A percentile compares a stretch with the other conserved stretches of the same genome.
Conservation (phyloP, 2,113 vertebrate genomes). For the Anas platyrhynchos region DNA sequence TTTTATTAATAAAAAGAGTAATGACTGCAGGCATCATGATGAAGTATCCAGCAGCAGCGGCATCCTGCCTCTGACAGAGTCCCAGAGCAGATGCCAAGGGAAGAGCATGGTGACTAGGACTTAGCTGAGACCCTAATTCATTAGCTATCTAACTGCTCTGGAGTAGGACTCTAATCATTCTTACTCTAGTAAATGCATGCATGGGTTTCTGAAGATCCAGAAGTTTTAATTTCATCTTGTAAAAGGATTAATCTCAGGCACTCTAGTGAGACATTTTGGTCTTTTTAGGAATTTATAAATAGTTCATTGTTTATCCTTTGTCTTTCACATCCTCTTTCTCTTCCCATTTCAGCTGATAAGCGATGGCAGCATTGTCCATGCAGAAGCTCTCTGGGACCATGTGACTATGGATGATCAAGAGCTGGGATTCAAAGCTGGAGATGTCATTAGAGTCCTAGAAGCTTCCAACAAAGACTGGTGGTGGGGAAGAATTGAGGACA, state of each 20-base stretch:
- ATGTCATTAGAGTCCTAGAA: conserved; percentile 94
- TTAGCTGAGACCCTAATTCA: background rate
- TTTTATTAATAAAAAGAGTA: background rate
- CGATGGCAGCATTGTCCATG: conserved; percentile 86
- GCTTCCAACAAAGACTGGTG: conserved; percentile 97
- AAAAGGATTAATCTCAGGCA: background rate
- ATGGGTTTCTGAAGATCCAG: background rate
- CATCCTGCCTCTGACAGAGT: background rate
- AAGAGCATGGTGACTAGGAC: background rate
- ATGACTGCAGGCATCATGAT: background rate
- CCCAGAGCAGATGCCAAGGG: background rate
- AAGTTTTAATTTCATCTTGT: background rate
- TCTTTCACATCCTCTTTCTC: conserved; percentile 5
- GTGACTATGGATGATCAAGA: conserved; percentile 99
- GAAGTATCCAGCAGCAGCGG: background rate
- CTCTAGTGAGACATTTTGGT: background rate
- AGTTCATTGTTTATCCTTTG: background rate
- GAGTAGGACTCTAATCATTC: background rate
- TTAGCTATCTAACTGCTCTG: background rate
- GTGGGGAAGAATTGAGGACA: conserved; percentile 92
- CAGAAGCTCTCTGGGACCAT: conserved; percentile 98
- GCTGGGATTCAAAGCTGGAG: conserved; percentile 96
- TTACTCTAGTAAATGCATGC: background rate
- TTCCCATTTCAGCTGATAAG: conserved; percentile 76
- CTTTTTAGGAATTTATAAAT: background rate